These are phyloP conservation scores for Melanotaenia trifasciata DNA, from an alignment of 2,797 vertebrate species.

Conservation along the genomic window DNA sequence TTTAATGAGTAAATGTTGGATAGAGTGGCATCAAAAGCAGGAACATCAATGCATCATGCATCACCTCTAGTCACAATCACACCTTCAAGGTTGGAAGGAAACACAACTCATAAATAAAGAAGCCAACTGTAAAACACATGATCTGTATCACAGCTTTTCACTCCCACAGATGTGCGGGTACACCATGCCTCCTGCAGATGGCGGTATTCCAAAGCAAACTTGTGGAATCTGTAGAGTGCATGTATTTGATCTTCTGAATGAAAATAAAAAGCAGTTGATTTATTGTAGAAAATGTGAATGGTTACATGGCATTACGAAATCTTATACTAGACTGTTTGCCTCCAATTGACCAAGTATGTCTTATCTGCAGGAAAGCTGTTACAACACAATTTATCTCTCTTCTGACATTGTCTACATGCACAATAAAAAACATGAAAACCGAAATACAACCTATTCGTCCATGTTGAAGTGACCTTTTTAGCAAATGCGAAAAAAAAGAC, in stretches of 20 bases:
- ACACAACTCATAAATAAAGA: conserved; percentile 1
- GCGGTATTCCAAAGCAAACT: conserved; percentile 68
- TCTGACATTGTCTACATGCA: neutral
- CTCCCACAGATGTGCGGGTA: neutral
- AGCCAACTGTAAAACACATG: conserved; percentile 5
- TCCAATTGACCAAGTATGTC: neutral
- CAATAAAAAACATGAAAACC: neutral
- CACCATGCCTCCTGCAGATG: conserved; percentile 61
- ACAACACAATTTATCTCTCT: neutral
- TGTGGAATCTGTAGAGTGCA: neutral
- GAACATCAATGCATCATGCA: conserved; percentile 5
- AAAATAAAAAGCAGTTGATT: conserved; percentile 23
- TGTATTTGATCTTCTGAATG: conserved; percentile 24
- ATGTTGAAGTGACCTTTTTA: conserved; percentile 12
- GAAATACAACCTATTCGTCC: neutral
- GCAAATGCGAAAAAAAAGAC: conserved; percentile 14
- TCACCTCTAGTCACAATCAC: neutral
- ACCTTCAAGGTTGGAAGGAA: conserved; percentile 5
- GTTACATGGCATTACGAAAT: neutral
- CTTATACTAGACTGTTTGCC: neutral
- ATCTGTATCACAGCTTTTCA: neutral
- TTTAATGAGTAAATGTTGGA: conserved; percentile 35
- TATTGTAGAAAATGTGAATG: conserved; percentile 16
- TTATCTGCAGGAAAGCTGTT: conserved; percentile 1
- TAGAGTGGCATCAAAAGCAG: conserved; percentile 9